Conservation (phyloP, 2,797 vertebrate genomes). For the Nyctalus aviator region DNA sequence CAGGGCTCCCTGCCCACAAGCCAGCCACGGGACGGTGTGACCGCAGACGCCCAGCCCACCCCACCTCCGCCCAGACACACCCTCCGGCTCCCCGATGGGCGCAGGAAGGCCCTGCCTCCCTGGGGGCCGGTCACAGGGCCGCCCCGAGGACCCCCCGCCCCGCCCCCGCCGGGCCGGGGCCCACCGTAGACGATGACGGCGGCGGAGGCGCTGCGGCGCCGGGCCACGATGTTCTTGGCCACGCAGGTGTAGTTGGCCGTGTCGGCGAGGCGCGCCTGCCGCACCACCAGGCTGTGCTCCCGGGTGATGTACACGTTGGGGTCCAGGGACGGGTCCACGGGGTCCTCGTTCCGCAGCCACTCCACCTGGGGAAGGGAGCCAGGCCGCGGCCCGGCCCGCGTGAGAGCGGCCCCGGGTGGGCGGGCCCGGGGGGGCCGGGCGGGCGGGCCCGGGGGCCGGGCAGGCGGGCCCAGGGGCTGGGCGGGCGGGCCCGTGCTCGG, state of each 20-base stretch:
- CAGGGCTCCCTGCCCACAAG: not conserved
- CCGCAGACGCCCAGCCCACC: not conserved
- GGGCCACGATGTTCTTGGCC: constrained; percentile 99
- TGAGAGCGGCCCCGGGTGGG: not conserved
- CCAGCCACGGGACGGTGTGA: not conserved
- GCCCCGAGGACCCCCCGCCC: not conserved
- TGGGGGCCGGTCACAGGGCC: not conserved
- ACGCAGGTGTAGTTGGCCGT: constrained; percentile 99
- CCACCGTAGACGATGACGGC: constrained; percentile 96
- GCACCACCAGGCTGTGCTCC: constrained; percentile 97
- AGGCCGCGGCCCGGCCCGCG: not conserved
- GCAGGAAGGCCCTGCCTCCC: not conserved
- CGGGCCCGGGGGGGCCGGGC: not conserved
- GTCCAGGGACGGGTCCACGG: constrained; percentile 94
- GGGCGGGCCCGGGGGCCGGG: too few species aligned
- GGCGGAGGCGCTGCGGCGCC: constrained; percentile 95
- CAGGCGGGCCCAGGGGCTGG: too few species aligned
- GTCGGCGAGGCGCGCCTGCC: constrained; percentile 96
- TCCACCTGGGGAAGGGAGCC: constrained; percentile 91
- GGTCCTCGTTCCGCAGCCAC: constrained; percentile 97
- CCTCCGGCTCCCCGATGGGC: not conserved
- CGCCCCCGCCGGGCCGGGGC: constrained; percentile 4
- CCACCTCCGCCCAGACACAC: not conserved
- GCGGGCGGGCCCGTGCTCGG: not conserved
- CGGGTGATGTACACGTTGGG: constrained; percentile 95